phyloP scores from a whole-genome alignment of 2,113 vertebrate species.

The Sinocyclocheilus anshuiensis region DNA sequence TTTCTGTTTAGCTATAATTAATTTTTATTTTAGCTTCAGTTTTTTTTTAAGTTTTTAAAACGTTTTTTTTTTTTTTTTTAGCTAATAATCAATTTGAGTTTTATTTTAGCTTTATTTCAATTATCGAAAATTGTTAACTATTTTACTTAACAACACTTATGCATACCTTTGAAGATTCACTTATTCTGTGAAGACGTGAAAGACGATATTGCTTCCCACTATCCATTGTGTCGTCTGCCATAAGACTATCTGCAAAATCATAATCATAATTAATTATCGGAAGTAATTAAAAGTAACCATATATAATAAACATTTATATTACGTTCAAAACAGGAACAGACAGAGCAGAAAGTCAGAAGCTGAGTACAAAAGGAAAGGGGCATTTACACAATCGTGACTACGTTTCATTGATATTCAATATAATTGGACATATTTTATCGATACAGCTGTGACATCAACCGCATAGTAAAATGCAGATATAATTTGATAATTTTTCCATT shows the following conservation, averaged over 20 bases:
- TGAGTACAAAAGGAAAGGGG: background rate
- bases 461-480: background rate
- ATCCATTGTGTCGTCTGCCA: constrained; percentile 79
- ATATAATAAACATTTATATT: background rate
- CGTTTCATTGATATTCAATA: background rate
- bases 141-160: background rate
- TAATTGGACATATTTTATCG: background rate
- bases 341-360: background rate
- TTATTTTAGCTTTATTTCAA: background rate
- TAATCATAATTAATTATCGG: background rate
- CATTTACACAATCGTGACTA: background rate
- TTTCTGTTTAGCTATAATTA: background rate
- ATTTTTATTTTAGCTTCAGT: background rate
- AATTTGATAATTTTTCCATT: constrained; percentile 34
- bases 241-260: constrained; percentile 10
- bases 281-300: no score
- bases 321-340: background rate
- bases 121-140: background rate
- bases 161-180: constrained; percentile 89
- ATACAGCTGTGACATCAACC: background rate
- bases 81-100: background rate
- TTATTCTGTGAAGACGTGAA: constrained; percentile 84
- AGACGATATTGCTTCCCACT: constrained; percentile 75
- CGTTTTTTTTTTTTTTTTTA: background rate
- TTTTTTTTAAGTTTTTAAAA: background rate